Conservation (phyloP, 2,797 vertebrate genomes). For the Corythornis leucogaster region DNA sequence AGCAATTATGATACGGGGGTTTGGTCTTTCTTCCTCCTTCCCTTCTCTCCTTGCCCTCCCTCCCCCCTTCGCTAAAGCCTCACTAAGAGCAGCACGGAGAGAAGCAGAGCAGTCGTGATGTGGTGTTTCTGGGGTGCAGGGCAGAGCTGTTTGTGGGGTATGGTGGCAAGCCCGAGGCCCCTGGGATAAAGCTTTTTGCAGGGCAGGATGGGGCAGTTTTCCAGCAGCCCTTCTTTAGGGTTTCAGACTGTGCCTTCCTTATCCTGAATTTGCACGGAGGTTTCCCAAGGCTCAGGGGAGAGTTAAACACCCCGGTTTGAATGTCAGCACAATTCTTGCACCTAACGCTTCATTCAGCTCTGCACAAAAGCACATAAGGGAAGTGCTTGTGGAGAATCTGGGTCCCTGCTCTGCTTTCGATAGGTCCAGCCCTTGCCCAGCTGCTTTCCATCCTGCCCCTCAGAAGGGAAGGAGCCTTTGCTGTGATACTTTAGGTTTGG, state of each 20-base stretch:
- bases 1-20: conserved; percentile 52
- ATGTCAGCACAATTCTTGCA: not conserved
- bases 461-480: not conserved
- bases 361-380: not conserved
- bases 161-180: rapidly evolving
- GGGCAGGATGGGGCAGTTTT: not conserved
- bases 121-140: not conserved
- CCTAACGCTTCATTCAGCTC: conserved; percentile 20
- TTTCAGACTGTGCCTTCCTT: not conserved
- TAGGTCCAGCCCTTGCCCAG: rapidly evolving
- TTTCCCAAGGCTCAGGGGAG: not conserved
- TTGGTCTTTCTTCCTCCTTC: not conserved
- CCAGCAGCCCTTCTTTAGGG: not conserved
- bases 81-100: not conserved
- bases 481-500: not conserved
- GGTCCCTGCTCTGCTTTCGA: rapidly evolving
- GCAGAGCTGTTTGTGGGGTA: not conserved
- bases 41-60: not conserved
- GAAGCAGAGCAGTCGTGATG: rapidly evolving
- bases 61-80: not conserved
- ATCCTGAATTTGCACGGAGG: not conserved
- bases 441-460: not conserved
- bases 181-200: not conserved
- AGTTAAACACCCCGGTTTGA: not conserved
- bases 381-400: not conserved